Base-by-base conservation (phyloP, 2,113 vertebrate species). In the Dipodomys ordii region DNA sequence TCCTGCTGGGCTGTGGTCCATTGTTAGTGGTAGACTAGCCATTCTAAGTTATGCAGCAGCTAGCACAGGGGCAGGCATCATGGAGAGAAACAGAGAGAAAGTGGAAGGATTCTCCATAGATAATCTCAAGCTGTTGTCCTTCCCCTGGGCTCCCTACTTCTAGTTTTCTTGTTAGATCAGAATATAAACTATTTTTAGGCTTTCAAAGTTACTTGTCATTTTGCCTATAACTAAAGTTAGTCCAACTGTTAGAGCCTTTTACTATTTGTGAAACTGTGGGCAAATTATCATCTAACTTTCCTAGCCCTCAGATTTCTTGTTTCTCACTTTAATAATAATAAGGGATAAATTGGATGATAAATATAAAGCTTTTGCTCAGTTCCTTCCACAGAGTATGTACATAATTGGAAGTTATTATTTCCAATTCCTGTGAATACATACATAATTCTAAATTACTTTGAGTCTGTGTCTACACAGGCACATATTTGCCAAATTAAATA, bases 401-500 rank as follows among this genome's bases (percentile, higher is more conserved):
- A 82, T 85, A 88, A 39, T 78, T 86, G 11, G 30, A 85, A 78
- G 64, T 90, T 77, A 53, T n/a, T 93, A 77, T 91, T 88, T 92
- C 87, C 89, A 71, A 83, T 80, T 95, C 39, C 72, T 90, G 84
- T 82, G 77, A 94, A 74, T 76, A 35, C 65, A 90, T 89, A 74
- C 35, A 39, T 89, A 95, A 93, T 91, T 95, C 90, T 71, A 76
- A 91, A 87, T 89, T 77, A 67, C 69, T 87, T 62, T 44, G 30
- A 65, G 20, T 80, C 82, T 92, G 0, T 82, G 69, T 92, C 85
- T 94, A 83, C 71, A 83, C 35, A 77, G 76, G 76, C 74, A 74
- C 44, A 39, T 65, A 73, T 96, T 93, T 90, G 64, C 91, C 95
- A 96, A 94, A 87, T 94, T 94, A 91, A 97, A 82, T 91, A 94